Percentiles rank a stretch among this genome's conserved stretches.
Conservation (phyloP, 2,113 vertebrate species). For the Lycaon pictus region DNA sequence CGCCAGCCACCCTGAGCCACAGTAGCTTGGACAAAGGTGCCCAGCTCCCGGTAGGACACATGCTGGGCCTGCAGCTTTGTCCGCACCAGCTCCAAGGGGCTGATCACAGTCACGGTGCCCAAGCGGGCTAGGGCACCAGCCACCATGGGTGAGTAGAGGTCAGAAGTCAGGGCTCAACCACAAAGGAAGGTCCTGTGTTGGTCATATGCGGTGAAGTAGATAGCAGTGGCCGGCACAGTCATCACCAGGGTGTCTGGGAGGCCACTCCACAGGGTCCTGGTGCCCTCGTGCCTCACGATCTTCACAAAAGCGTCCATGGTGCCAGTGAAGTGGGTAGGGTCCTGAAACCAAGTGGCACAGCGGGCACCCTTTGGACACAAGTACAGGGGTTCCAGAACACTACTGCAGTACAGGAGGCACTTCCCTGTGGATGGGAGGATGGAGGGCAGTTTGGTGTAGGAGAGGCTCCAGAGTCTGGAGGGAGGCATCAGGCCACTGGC, state of each 20-base stretch:
- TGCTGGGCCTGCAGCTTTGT: conserved; percentile 97
- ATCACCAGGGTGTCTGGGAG: conserved; percentile 96
- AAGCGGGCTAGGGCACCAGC: conserved; percentile 94
- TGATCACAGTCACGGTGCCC: conserved; percentile 95
- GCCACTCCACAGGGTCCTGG: conserved; percentile 96
- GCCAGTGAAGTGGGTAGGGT: conserved; percentile 93
- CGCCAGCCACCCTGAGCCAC: conserved; percentile 94
- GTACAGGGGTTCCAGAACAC: conserved; percentile 96
- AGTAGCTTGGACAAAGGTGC: conserved; percentile 88
- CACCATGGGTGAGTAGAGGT: conserved; percentile 91
- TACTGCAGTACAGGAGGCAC: conserved; percentile 96
- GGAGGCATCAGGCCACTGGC: conserved; percentile 87
- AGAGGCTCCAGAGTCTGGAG: conserved; percentile 89
- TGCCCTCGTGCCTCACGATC: conserved; percentile 94
- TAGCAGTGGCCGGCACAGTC: conserved; percentile 93
- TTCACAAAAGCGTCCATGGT: conserved; percentile 98
- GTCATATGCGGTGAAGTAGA: conserved; percentile 98
- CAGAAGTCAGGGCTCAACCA: conserved; percentile 85
- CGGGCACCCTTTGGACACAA: conserved; percentile 92
- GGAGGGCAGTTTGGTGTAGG: conserved; percentile 86
- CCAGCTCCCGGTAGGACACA: conserved; percentile 92
- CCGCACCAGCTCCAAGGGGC: conserved; percentile 95
- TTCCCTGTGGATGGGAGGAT: conserved; percentile 89
- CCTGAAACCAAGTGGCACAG: conserved; percentile 94
- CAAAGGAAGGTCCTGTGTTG: conserved; percentile 92